A percentile compares a stretch with the other conserved stretches of the same genome.
Evolutionary conservation across 2,888 invertebrate genomes (phyloP).

Genomic region (Hofmannophila pseudospretella): DNA sequence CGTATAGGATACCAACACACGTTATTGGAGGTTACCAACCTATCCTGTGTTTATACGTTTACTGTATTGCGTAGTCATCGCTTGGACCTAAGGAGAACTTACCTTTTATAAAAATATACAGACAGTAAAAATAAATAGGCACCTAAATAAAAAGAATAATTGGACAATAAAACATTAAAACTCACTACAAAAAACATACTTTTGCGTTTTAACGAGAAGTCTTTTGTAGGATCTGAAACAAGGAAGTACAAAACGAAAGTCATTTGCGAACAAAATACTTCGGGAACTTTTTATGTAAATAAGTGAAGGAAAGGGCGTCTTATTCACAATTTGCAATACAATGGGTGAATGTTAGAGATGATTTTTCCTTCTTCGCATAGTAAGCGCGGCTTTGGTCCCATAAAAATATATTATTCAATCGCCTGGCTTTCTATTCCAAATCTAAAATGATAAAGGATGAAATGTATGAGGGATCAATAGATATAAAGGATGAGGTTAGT

Average conservation of each 20-base stretch:
- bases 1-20: neutral
- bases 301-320: slow-evolving; percentile 61
- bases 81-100: no score
- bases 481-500: slow-evolving; percentile 37
- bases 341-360: slow-evolving; percentile 67
- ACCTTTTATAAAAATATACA: no score
- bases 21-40: neutral
- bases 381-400: slow-evolving; percentile 63
- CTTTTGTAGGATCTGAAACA: slow-evolving; percentile 26
- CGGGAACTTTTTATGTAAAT: slow-evolving; percentile 68
- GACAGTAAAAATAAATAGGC: no score
- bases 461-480: slow-evolving; percentile 56
- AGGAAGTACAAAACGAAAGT: slow-evolving; percentile 57
- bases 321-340: slow-evolving; percentile 74
- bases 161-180: no score
- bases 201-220: slow-evolving; percentile 17
- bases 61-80: no score
- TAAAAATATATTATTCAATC: slow-evolving; percentile 75
- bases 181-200: no score
- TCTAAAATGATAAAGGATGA: slow-evolving; percentile 59
- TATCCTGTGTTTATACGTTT: no score
- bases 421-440: slow-evolving; percentile 57
- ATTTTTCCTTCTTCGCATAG: slow-evolving; percentile 71
- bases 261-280: slow-evolving; percentile 62
- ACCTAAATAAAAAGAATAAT: no score